Evolutionary conservation across 2,888 invertebrate genomes (phyloP).

Genomic region (Pollenia griseotomentosa): DNA sequence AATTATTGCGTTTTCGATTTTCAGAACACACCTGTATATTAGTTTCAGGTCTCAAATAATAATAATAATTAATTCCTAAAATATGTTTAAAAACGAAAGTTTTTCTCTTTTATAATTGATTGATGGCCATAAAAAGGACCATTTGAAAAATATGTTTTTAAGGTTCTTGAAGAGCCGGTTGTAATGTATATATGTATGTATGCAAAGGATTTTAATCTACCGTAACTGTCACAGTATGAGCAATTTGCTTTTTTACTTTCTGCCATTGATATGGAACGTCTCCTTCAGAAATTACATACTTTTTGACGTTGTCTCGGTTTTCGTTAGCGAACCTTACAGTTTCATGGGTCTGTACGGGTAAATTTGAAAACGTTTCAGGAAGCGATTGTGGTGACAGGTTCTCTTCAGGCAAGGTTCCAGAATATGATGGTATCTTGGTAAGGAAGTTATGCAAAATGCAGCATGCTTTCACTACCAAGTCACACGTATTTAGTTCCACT

Average conservation of each 20-base stretch:
- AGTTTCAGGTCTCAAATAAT: too few relatives aligned
- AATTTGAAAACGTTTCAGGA: background rate
- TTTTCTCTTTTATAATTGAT: background rate
- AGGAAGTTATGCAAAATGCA: slow-evolving; percentile 47
- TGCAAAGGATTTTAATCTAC: background rate
- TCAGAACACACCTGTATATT: too few relatives aligned
- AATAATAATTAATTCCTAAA: too few relatives aligned
- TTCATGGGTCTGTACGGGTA: slow-evolving; percentile 9
- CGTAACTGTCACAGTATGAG: background rate
- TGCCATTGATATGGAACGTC: slow-evolving; percentile 23
- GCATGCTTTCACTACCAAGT: slow-evolving; percentile 26
- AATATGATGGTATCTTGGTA: background rate
- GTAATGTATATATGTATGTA: too few relatives aligned
- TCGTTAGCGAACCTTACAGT: slow-evolving; percentile 18
- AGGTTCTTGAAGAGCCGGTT: background rate
- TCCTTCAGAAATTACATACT: slow-evolving; percentile 16
- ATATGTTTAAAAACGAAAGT: background rate
- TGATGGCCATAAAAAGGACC: slow-evolving; percentile 7
- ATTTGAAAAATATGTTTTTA: background rate
- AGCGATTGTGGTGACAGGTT: background rate
- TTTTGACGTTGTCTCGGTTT: slow-evolving; percentile 30
- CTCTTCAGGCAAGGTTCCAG: background rate
- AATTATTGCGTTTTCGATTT: too few relatives aligned
- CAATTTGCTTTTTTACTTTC: slow-evolving; percentile 32
- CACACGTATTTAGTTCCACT: slow-evolving; percentile 2